A percentile compares a stretch with the other conserved stretches of the same genome.
These are phyloP conservation scores for Lichenostomus cassidix DNA, from an alignment of 2,113 vertebrate genomes.

Conservation along the genomic window DNA sequence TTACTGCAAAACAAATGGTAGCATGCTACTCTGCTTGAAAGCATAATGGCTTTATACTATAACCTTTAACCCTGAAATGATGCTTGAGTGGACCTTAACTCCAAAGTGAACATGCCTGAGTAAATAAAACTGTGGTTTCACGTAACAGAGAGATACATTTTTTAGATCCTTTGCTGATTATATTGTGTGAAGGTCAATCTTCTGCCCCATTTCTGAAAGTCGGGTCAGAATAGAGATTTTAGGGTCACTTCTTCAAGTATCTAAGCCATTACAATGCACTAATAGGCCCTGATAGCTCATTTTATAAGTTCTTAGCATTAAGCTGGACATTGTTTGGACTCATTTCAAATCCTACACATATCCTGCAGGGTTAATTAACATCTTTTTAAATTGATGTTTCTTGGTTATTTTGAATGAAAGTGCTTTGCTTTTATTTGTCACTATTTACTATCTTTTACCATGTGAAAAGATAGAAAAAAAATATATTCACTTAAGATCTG, in stretches of 20 bases:
- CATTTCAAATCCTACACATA: conserved; percentile 57
- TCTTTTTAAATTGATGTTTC: conserved; percentile 32
- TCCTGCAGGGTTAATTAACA: conserved; percentile 64
- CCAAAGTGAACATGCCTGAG: conserved; percentile 70
- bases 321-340: conserved; percentile 63
- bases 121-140: conserved; percentile 77
- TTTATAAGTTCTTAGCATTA: conserved; percentile 67
- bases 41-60: conserved; percentile 68
- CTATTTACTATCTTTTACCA: not conserved
- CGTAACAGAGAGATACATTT: conserved; percentile 80
- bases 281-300: conserved; percentile 75
- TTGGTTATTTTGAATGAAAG: conserved; percentile 23
- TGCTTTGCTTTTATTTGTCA: not conserved
- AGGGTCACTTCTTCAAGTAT: conserved; percentile 75
- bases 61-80: conserved; percentile 71
- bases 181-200: conserved; percentile 71
- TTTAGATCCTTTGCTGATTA: conserved; percentile 80
- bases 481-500: not conserved
- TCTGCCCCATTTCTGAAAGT: conserved; percentile 69
- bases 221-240: conserved; percentile 74
- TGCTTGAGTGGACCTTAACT: conserved; percentile 73
- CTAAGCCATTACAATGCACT: conserved; percentile 75
- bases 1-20: conserved; percentile 60
- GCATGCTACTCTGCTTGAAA: conserved; percentile 60
- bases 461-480: not conserved